Evolutionary conservation across 2,113 vertebrate genomes (phyloP).

Genomic region (Gadus macrocephalus): DNA sequence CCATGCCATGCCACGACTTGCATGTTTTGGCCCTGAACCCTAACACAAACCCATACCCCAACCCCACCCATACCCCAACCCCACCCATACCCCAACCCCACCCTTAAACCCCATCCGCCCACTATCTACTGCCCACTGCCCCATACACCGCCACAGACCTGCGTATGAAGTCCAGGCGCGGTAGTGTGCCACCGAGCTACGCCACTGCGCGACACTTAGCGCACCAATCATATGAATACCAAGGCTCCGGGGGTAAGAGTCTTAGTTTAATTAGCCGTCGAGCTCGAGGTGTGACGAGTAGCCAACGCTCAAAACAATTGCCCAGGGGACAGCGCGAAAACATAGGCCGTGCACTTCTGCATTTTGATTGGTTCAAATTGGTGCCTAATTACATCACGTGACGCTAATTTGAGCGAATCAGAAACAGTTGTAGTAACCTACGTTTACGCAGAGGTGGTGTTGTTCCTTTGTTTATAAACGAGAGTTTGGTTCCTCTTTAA

Average conservation of each 20-base stretch:
- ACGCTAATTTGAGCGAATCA: too few species aligned
- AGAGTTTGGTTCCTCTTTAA: too few species aligned
- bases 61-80: constrained; percentile 7
- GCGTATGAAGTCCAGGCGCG: constrained; percentile 64
- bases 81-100: neutral
- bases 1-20: neutral
- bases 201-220: constrained; percentile 69
- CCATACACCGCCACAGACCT: constrained; percentile 61
- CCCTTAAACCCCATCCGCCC: constrained; percentile 2
- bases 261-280: too few species aligned
- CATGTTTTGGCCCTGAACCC: neutral
- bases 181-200: constrained; percentile 57
- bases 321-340: too few species aligned
- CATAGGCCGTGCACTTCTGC: too few species aligned
- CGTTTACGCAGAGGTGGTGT: too few species aligned
- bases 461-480: too few species aligned
- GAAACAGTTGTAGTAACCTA: too few species aligned
- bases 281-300: too few species aligned
- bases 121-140: neutral
- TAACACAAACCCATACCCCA: neutral
- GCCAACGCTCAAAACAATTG: too few species aligned
- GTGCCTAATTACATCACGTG: too few species aligned
- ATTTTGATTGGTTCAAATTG: too few species aligned
- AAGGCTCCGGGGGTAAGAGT: constrained; percentile 55
- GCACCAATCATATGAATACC: constrained; percentile 53